These are phyloP conservation scores for Bedellia somnulentella DNA, from an alignment of 2,888 invertebrate genomes.

Conservation along the genomic window DNA sequence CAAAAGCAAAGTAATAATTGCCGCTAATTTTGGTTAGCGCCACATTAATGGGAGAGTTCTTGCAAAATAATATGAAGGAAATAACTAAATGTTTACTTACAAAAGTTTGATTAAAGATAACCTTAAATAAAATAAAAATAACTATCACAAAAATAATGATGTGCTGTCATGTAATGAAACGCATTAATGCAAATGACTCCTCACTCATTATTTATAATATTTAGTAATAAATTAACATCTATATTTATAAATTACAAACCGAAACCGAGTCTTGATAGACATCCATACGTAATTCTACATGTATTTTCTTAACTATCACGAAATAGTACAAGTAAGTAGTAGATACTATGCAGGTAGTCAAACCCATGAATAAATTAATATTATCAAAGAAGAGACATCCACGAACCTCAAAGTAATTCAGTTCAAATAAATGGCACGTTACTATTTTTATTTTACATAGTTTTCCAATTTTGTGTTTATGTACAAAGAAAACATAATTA, in stretches of 20 bases:
- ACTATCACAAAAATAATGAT: slow-evolving; percentile 10
- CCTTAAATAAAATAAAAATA: slow-evolving; percentile 13
- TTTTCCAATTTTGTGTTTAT: slow-evolving; percentile 27
- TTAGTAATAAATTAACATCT: slow-evolving; percentile 14
- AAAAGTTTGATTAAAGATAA: no score
- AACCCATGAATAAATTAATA: slow-evolving; percentile 23
- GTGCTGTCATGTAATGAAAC: slow-evolving; percentile 33
- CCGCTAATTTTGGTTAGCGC: no score
- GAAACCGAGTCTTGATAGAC: slow-evolving; percentile 37
- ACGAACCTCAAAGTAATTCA: slow-evolving; percentile 30
- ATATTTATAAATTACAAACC: slow-evolving; percentile 30
- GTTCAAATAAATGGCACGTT: slow-evolving; percentile 55
- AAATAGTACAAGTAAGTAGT: slow-evolving; percentile 40
- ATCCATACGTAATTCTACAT: slow-evolving; percentile 44
- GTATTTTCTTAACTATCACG: slow-evolving; percentile 51
- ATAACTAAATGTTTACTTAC: no score
- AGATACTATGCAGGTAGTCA: slow-evolving; percentile 3
- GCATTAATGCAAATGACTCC: no score
- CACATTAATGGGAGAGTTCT: no score
- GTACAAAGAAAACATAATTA: slow-evolving; percentile 30
- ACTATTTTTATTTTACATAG: slow-evolving; percentile 51
- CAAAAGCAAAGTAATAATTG: no score
- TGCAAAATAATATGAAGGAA: no score
- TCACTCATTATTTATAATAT: slow-evolving; percentile 22
- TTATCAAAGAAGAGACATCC: slow-evolving; percentile 22